Evolutionary conservation across 2,888 invertebrate genomes (phyloP), one percentile per base, ranked within the genome.

Genomic region (Stenotaenia linearis): DNA sequence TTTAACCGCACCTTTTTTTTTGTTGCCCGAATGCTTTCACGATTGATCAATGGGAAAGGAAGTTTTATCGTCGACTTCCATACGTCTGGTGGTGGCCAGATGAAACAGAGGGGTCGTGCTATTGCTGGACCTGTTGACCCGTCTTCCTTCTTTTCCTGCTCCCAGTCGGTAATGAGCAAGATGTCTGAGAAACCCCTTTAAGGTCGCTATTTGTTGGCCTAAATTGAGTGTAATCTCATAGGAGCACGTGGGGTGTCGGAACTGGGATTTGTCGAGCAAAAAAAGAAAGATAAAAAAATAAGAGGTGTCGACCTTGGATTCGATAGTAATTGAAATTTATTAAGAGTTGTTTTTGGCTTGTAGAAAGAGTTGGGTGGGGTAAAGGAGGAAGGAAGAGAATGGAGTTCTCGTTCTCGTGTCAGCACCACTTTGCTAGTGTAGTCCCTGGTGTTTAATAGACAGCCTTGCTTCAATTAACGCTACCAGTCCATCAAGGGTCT

Each of bases 141-240:
- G n/a, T 18, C 45, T 45, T n/a, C 6, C 61, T 23, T 61, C 61
- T 61, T 61, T 61, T 61, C 25, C n/a, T 45, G 45, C n/a, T 45
- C 45, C n/a, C 45, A 18, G 45, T 45, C 18, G 45, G 45, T 45
- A 45, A 45, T 45, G 45, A 45, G 45, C 61, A 25, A 61, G 28
- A 61, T 61, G 61, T 61, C 61, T 61, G 9, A 5, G 4, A 25
- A 61, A 61, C 61, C 61, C 61, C 61, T 61, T 61, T 61, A 25
- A 25, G 61, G 61, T 61, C 23, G 61, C 45, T 45, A 45, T 45
- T 45, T 45, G 45, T n/a, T 18, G 45, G 45, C 25, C 61, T 25
- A 61, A 61, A 61, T 61, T 61, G 61, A 25, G 61, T 61, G 61
- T 61, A 61, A 61, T 61, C 61, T 61, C 45, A n/a, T n/a, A 45